Conservation (phyloP, 1,140 invertebrate genomes). For the Drosophila dunni region DNA sequence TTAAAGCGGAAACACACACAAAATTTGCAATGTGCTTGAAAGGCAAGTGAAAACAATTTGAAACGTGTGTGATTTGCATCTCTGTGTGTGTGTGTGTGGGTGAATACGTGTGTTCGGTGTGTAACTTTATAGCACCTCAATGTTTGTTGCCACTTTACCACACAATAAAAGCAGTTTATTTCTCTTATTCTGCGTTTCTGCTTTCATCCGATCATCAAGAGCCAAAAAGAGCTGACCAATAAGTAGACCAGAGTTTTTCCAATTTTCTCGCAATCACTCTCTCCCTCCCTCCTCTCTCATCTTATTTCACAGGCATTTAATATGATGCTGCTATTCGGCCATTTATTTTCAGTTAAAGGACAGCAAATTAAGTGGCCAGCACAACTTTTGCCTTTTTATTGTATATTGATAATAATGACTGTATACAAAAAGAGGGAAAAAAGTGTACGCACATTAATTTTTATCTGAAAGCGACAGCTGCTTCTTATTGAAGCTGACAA, state of each 20-base stretch:
- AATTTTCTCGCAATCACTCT: not conserved
- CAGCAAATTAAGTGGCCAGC: conserved; percentile 72
- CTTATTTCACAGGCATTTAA: conserved; percentile 43
- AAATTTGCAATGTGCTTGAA: conserved; percentile 56
- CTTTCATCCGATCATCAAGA: conserved; percentile 33
- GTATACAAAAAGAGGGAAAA: conserved; percentile 37
- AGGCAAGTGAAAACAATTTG: conserved; percentile 70
- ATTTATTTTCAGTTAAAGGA: conserved; percentile 76
- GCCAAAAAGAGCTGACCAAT: conserved; percentile 19
- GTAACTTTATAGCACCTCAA: conserved; percentile 77
- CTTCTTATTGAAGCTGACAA: conserved; percentile 35
- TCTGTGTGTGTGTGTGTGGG: conserved; percentile 1
- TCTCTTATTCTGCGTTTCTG: conserved; percentile 36
- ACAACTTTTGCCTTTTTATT: conserved; percentile 65
- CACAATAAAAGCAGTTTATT: conserved; percentile 68
- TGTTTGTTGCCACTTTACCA: conserved; percentile 68
- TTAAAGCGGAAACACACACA: conserved; percentile 36
- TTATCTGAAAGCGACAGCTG: conserved; percentile 67
- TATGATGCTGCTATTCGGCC: conserved; percentile 45
- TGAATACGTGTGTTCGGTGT: conserved; percentile 19
- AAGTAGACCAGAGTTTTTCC: conserved; percentile 41
- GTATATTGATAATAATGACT: conserved; percentile 75
- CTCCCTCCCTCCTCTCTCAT: conserved; percentile 9
- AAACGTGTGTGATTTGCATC: conserved; percentile 68
- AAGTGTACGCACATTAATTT: conserved; percentile 65